These are phyloP conservation scores for Microcebus murinus DNA, from an alignment of 2,113 vertebrate genomes.

Conservation along the genomic window DNA sequence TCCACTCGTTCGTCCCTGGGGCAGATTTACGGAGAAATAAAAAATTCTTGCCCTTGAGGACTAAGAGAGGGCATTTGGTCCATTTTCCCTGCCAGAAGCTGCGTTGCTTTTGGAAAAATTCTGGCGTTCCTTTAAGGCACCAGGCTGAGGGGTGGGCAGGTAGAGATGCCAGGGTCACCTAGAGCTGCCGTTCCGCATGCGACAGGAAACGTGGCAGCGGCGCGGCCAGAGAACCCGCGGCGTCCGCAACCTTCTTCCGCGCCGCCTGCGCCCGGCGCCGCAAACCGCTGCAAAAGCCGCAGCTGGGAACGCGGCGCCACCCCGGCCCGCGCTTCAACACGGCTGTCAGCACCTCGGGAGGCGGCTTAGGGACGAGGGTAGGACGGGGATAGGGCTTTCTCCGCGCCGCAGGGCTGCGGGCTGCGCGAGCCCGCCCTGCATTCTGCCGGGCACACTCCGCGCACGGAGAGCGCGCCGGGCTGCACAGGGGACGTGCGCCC, in stretches of 20 bases:
- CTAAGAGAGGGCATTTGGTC: neutral
- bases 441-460: neutral
- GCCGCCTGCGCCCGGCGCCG: neutral
- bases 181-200: conserved; percentile 14
- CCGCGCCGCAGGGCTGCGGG: neutral
- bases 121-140: neutral
- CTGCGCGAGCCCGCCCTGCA: neutral
- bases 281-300: neutral
- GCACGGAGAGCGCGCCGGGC: neutral
- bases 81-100: neutral
- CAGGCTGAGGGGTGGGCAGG: neutral
- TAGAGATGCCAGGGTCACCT: neutral
- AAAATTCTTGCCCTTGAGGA: neutral
- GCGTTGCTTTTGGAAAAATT: neutral
- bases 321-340: neutral
- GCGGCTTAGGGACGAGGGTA: too few relatives aligned
- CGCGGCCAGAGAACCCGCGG: neutral
- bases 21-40: neutral
- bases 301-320: neutral
- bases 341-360: neutral
- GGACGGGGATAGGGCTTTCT: neutral
- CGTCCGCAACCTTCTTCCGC: neutral
- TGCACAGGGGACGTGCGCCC: neutral
- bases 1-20: neutral
- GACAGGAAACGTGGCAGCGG: neutral